Conservation (phyloP, 92 coral and sea anemone genomes). For the Phymanthus crucifer region DNA sequence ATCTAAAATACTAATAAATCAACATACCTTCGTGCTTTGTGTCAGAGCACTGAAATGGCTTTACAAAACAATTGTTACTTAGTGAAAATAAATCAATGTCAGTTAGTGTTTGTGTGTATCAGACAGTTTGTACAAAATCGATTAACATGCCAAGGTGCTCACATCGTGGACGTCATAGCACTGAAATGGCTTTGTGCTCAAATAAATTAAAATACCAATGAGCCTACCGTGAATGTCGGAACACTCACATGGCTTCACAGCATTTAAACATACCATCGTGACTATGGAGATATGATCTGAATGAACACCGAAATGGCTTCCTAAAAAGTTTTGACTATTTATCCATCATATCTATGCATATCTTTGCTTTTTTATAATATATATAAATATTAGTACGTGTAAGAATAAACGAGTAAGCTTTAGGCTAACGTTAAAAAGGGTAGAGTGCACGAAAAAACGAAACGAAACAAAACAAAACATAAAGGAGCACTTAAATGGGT, state of each 20-base stretch:
- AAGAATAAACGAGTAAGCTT: no score
- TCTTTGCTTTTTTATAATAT: no score
- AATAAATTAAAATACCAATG: neutral
- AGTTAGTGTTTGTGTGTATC: no score
- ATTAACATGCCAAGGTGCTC: no score
- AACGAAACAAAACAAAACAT: no score
- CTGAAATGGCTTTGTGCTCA: neutral
- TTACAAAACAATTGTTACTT: neutral
- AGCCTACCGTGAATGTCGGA: neutral
- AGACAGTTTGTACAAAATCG: no score
- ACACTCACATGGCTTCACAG: neutral
- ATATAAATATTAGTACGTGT: no score
- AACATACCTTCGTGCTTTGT: neutral
- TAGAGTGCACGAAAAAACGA: no score
- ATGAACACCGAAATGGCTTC: neutral
- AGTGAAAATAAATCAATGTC: neutral
- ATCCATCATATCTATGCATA: no score
- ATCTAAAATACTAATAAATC: neutral
- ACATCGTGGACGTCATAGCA: neutral
- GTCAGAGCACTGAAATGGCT: constrained; percentile 6
- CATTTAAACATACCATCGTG: neutral
- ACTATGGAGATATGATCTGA: neutral
- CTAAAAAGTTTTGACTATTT: no score
- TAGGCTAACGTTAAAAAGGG: no score
- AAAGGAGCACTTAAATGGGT: neutral